Conservation (phyloP, 2,113 vertebrate genomes). For the Daphoenositta chrysoptera region DNA sequence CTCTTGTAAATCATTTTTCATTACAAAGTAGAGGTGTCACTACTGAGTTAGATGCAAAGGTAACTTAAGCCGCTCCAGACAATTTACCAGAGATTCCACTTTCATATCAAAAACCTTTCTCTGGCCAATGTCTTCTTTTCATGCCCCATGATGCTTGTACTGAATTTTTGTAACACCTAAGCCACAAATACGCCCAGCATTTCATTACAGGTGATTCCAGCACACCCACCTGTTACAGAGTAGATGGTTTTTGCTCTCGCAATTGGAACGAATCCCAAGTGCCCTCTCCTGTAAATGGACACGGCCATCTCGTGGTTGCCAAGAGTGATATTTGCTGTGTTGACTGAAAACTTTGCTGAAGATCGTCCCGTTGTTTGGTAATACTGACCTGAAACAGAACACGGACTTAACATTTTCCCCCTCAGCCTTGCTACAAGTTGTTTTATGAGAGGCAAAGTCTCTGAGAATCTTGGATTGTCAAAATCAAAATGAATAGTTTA, state of each 20-base stretch:
- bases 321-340: constrained; percentile 83
- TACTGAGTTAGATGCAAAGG: neutral
- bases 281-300: constrained; percentile 80
- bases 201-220: neutral
- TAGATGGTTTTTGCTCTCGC: constrained; percentile 76
- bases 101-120: neutral
- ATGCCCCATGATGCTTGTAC: neutral
- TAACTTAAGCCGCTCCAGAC: neutral
- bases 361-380: constrained; percentile 79
- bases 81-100: neutral
- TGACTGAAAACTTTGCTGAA: constrained; percentile 80
- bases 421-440: neutral
- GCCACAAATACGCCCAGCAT: neutral
- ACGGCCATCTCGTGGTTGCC: constrained; percentile 88
- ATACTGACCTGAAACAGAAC: constrained; percentile 82
- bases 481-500: neutral
- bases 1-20: rapidly evolving
- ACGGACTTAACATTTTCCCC: neutral
- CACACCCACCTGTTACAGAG: constrained; percentile 81
- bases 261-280: constrained; percentile 73
- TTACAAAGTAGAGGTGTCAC: neutral
- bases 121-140: neutral
- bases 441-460: neutral
- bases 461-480: neutral
- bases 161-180: neutral